Base-by-base conservation (phyloP, 2,113 vertebrate genomes). In the Oxyura jamaicensis region DNA sequence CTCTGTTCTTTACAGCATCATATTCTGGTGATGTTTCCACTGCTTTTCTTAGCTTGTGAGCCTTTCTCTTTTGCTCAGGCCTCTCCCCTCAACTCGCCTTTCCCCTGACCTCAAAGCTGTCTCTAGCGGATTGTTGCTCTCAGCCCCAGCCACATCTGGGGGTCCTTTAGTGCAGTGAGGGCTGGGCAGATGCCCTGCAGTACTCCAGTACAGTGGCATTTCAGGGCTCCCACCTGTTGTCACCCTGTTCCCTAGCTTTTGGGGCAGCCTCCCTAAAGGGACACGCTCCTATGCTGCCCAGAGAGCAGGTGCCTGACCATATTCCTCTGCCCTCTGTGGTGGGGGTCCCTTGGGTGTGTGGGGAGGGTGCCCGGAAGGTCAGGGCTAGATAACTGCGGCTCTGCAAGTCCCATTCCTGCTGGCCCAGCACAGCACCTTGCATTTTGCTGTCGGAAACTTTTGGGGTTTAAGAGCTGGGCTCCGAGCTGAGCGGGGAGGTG, bases 1-100 rank as follows among this genome's bases (percentile, higher is more conserved):
- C 91, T 96, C 88, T 89, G 77, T 95, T 95, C 95, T 96, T 96
- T 95, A 89, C 83, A 93, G 1, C 69, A 4, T 42, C 19, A 6
- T 26, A 29, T 75, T 86, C 83, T 2, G 16, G 15, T 83, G 92
- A 39, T 69, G 74, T 55, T 89, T 77, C 74, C 74, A 74, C 66
- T 68, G 0, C 74, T 80, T 62, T 33, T 50, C 67, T 19, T 4
- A 59, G 62, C 74, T 74, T 42, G 0, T 7, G 76, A n/a, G 56
- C 79, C 25, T 53, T 77, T 53, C 55, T 65, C 53, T 62, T 52
- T 62, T 23, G 26, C 67, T 28, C 14, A 13, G 44, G 41, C 7
- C 60, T 72, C 52, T 84, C 36, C 21, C 17, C 35, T 59, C 1
- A 0, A 4, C 22, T 22, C 22, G 13, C 39, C 44, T 68, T 63